These are phyloP conservation scores for Agrotis ipsilon DNA, from an alignment of 2,888 invertebrate species.

Conservation along the genomic window DNA sequence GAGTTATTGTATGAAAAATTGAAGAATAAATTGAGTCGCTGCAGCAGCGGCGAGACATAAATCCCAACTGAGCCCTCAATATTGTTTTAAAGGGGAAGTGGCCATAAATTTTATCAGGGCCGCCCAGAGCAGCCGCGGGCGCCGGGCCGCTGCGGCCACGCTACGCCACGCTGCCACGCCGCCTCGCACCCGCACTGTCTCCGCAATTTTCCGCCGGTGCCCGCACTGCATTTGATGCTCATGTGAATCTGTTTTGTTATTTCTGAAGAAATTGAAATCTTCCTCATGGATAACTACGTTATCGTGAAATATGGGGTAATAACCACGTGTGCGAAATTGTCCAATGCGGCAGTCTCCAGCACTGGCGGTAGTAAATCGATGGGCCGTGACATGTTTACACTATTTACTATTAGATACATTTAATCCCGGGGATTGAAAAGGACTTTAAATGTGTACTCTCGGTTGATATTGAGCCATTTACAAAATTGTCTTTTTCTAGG, in stretches of 20 bases:
- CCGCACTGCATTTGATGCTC: conserved; percentile 82
- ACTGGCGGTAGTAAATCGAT: conserved; percentile 53
- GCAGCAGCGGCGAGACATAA: conserved; percentile 91
- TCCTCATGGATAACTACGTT: conserved; percentile 71
- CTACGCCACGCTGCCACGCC: conserved; percentile 65
- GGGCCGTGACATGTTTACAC: conserved; percentile 37
- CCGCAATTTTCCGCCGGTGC: conserved; percentile 87
- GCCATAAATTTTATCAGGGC: conserved; percentile 91
- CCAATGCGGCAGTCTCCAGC: conserved; percentile 52
- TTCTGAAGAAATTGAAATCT: conserved; percentile 79
- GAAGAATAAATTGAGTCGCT: conserved; percentile 92
- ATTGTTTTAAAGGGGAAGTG: conserved; percentile 92
- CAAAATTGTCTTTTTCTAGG: neutral
- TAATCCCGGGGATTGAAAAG: conserved; percentile 2
- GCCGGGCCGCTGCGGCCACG: conserved; percentile 70
- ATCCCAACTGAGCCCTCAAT: conserved; percentile 92
- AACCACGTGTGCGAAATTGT: conserved; percentile 60
- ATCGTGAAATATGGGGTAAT: conserved; percentile 63
- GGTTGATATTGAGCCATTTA: neutral
- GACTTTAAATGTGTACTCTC: conserved; percentile 4
- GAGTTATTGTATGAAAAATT: conserved; percentile 92
- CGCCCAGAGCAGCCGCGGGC: conserved; percentile 83
- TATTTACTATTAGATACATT: conserved; percentile 34
- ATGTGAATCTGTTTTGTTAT: conserved; percentile 83
- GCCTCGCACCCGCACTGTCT: conserved; percentile 72